Conservation (phyloP, 2,113 vertebrate species). For the Fulmarus glacialis region DNA sequence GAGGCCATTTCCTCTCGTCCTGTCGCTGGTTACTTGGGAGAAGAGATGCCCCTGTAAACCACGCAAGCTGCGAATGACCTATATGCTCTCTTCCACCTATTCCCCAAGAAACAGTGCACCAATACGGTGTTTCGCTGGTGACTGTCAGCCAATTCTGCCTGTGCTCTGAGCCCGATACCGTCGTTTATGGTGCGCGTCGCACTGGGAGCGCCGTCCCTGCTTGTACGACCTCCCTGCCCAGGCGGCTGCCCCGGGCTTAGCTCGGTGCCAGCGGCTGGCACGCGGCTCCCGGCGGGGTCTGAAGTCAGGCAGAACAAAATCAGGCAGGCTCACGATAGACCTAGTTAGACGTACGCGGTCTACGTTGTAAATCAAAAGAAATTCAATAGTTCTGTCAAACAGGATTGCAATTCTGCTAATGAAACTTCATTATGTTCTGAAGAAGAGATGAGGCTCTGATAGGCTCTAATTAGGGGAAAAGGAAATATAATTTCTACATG, state of each 20-base stretch:
- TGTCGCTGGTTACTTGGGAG: too few relatives aligned
- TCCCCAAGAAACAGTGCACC: neutral
- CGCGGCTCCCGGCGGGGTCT: neutral
- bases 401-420: neutral
- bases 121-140: neutral
- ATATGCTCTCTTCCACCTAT: neutral
- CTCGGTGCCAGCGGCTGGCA: fast-evolving
- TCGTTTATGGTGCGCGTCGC: fast-evolving
- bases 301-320: neutral
- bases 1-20: too few relatives aligned
- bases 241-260: neutral
- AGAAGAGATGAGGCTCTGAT: neutral
- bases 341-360: neutral
- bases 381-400: neutral
- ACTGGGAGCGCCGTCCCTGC: neutral
- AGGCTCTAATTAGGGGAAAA: neutral
- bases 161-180: fast-evolving
- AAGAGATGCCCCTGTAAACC: too few relatives aligned
- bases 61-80: neutral
- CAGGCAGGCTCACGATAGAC: neutral
- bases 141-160: neutral
- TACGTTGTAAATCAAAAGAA: neutral
- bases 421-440: neutral
- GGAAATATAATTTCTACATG: neutral
- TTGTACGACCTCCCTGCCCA: too few relatives aligned